Conservation (phyloP, 2,888 invertebrate species). For the Malthinus flaveolus region DNA sequence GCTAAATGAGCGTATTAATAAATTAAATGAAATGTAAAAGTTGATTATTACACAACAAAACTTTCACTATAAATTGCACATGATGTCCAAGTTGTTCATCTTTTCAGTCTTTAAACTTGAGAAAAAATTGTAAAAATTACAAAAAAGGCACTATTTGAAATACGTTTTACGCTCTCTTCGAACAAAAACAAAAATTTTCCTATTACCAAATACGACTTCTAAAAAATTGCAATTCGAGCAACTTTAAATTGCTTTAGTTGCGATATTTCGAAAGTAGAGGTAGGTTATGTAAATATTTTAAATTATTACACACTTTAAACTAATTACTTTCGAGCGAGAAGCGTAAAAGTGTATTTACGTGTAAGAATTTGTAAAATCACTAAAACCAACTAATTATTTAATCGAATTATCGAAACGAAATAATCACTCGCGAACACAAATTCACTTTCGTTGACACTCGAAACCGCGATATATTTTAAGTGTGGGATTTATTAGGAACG, state of each 20-base stretch:
- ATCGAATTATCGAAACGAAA: neutral
- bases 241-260: slow-evolving; percentile 1
- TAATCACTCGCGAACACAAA: slow-evolving; percentile 11
- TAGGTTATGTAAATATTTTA: slow-evolving; percentile 20
- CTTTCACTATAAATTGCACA: slow-evolving; percentile 33
- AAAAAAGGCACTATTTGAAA: neutral
- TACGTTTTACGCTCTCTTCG: neutral
- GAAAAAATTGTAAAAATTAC: neutral
- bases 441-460: slow-evolving; percentile 14
- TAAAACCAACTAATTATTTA: neutral
- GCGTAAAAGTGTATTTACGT: neutral
- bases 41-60: slow-evolving; percentile 30
- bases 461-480: slow-evolving; percentile 8
- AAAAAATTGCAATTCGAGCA: slow-evolving; percentile 1
- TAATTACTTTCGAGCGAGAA: neutral
- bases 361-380: neutral
- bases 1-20: slow-evolving; percentile 22
- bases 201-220: neutral
- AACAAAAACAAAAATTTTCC: neutral
- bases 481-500: slow-evolving; percentile 1
- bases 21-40: slow-evolving; percentile 33
- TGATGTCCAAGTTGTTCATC: slow-evolving; percentile 15
- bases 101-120: neutral
- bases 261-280: slow-evolving; percentile 22
- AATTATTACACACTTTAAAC: slow-evolving; percentile 1